Conservation (phyloP, 2,113 vertebrate genomes). For the Morone saxatilis region DNA sequence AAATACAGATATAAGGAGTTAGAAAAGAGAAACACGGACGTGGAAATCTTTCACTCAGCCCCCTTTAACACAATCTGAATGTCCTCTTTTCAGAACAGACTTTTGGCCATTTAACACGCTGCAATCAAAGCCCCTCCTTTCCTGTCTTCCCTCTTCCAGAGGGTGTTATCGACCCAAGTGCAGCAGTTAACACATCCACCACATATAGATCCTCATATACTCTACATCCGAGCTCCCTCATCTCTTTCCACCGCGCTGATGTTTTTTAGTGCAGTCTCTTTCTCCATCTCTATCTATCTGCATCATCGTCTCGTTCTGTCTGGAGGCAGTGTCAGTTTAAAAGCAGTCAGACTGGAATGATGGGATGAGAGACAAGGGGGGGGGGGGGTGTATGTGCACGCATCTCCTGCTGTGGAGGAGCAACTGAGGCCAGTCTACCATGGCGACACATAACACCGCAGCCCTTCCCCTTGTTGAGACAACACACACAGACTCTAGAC, state of each 20-base stretch:
- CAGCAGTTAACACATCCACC: constrained; percentile 55
- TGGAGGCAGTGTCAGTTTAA: constrained; percentile 23
- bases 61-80: neutral
- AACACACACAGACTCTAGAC: constrained; percentile 35
- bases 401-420: constrained; percentile 5
- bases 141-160: neutral
- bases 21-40: neutral
- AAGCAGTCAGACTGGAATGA: constrained; percentile 54
- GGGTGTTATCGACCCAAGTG: constrained; percentile 39
- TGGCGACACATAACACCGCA: constrained; percentile 43
- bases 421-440: constrained; percentile 12
- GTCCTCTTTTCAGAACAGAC: constrained; percentile 20
- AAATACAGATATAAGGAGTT: neutral
- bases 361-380: constrained; percentile 13
- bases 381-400: neutral
- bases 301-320: constrained; percentile 34
- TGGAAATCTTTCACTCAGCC: constrained; percentile 4
- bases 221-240: neutral
- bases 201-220: constrained; percentile 42
- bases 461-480: constrained; percentile 42
- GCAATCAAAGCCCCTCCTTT: constrained; percentile 17
- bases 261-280: neutral
- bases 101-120: neutral
- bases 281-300: constrained; percentile 6
- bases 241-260: neutral